Percentiles rank a stretch among this genome's conserved stretches.
Evolutionary conservation across 2,888 invertebrate species (phyloP).

Genomic region (Epicampocera succincta): DNA sequence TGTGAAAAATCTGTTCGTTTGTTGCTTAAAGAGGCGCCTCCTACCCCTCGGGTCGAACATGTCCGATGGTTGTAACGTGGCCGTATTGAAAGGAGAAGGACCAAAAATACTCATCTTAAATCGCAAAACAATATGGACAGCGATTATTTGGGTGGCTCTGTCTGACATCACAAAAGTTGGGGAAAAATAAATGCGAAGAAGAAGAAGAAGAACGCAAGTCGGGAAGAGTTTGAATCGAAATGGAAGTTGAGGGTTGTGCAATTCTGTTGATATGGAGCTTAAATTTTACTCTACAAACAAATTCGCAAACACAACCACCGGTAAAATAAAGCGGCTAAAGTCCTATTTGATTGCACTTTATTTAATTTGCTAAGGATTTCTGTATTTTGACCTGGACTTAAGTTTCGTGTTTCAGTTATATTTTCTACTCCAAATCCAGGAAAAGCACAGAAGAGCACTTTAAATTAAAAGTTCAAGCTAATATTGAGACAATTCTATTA

Average conservation of each 20-base stretch:
- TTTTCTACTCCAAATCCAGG: too few relatives aligned
- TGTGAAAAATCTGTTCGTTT: constrained; percentile 17
- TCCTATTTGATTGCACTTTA: too few relatives aligned
- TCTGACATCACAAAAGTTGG: background rate
- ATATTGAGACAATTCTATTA: too few relatives aligned
- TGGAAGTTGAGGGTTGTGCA: background rate
- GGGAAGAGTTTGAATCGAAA: background rate
- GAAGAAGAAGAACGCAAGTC: background rate
- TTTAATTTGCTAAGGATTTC: too few relatives aligned
- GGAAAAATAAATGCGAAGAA: background rate
- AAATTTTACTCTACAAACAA: too few relatives aligned
- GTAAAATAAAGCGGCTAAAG: too few relatives aligned
- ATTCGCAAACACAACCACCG: too few relatives aligned
- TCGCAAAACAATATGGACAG: background rate
- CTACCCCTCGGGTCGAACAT: constrained; percentile 3
- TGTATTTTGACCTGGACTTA: too few relatives aligned
- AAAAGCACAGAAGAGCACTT: too few relatives aligned
- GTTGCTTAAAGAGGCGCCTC: background rate
- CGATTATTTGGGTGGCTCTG: too few relatives aligned
- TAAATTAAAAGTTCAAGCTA: too few relatives aligned
- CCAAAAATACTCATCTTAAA: background rate
- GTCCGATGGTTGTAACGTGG: background rate
- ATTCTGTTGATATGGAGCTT: background rate
- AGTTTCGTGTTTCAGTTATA: too few relatives aligned
- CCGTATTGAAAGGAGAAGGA: constrained; percentile 1